Percentiles rank a stretch among this genome's conserved stretches.
Evolutionary conservation across 2,888 invertebrate genomes (phyloP).

Genomic region (Phaonia tiefii): DNA sequence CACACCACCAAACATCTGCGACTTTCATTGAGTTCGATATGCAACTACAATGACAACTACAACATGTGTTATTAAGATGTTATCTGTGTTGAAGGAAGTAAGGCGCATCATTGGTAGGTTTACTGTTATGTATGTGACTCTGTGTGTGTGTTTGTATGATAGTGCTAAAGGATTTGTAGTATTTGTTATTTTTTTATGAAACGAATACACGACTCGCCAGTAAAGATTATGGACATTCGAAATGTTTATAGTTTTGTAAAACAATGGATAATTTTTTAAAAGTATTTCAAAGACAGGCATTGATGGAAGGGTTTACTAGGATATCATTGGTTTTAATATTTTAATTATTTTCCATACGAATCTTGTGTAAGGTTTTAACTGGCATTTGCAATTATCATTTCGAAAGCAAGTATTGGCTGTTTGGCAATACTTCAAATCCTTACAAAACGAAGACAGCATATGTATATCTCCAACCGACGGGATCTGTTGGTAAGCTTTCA

Average conservation of each 20-base stretch:
- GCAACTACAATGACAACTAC: slow-evolving; percentile 40
- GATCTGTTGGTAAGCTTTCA: no score
- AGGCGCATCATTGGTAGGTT: not conserved
- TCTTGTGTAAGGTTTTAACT: no score
- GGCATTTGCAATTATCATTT: no score
- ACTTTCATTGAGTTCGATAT: slow-evolving; percentile 12
- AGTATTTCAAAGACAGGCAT: not conserved
- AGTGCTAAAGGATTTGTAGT: not conserved
- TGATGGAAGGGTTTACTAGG: not conserved
- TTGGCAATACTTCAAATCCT: no score
- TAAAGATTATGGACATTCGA: slow-evolving; percentile 29
- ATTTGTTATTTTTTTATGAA: slow-evolving; percentile 9
- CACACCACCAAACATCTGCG: slow-evolving; percentile 30
- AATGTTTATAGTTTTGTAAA: not conserved
- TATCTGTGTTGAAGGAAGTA: not conserved
- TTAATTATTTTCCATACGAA: no score
- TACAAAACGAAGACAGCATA: no score
- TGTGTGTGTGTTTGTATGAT: not conserved
- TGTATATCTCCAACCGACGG: no score
- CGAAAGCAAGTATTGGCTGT: no score
- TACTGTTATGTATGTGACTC: not conserved
- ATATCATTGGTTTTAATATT: no score
- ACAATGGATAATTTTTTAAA: slow-evolving; percentile 24
- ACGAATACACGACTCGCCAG: not conserved
- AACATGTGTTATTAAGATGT: slow-evolving; percentile 41